Evolutionary conservation across 2,113 vertebrate genomes (phyloP).

Genomic region (Carassius auratus): DNA sequence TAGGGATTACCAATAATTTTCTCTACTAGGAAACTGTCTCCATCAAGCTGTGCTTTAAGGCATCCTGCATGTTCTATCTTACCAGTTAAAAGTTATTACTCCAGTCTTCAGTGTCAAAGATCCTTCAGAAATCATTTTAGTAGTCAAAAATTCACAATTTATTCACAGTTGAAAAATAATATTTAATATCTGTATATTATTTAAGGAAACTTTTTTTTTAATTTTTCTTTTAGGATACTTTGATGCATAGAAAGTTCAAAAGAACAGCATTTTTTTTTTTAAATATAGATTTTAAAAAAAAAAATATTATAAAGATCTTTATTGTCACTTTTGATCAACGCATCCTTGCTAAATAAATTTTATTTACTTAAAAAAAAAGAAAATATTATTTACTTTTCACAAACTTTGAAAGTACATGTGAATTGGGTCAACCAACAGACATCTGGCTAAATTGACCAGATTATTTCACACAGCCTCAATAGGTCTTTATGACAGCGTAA

Average conservation of each 20-base stretch:
- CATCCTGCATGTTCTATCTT: background rate
- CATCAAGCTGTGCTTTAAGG: background rate
- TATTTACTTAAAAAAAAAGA: no score
- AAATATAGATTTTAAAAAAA: no score
- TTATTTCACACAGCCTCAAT: background rate
- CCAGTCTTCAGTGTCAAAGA: background rate
- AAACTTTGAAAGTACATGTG: background rate
- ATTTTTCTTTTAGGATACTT: background rate
- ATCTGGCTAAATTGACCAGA: background rate
- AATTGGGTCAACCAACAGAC: background rate
- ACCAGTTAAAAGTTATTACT: background rate
- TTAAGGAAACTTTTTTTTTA: no score
- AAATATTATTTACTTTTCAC: no score
- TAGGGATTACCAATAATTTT: constrained; percentile 28
- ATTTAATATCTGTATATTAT: no score
- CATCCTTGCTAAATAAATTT: no score
- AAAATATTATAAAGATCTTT: no score
- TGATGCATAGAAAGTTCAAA: no score
- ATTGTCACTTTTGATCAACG: no score
- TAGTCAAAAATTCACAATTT: background rate
- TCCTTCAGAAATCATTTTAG: background rate
- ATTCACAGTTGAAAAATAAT: no score
- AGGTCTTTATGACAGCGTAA: background rate
- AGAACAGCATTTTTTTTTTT: no score
- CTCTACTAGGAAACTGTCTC: background rate